Evolutionary conservation across 2,113 vertebrate species (phyloP).

Genomic region (Panurus biarmicus): DNA sequence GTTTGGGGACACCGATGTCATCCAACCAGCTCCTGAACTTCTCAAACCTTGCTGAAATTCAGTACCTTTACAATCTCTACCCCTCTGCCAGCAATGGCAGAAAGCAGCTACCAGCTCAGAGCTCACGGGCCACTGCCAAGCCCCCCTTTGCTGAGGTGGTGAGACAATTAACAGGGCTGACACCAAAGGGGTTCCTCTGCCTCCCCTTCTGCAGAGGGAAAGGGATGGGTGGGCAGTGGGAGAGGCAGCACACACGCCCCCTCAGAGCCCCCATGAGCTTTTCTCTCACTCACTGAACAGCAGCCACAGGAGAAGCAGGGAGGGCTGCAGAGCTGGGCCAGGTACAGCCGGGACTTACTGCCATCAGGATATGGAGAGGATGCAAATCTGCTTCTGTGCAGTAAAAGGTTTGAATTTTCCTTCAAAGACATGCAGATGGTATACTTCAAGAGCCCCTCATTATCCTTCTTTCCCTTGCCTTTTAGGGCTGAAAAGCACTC

Average conservation of each 20-base stretch:
- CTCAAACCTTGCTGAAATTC: neutral
- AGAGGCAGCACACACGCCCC: neutral
- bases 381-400: slow-evolving; percentile 40
- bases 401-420: slow-evolving; percentile 32
- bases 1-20: neutral
- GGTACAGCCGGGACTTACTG: neutral
- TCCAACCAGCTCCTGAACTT: neutral
- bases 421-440: slow-evolving; percentile 41
- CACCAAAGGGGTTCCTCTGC: neutral
- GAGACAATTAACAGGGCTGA: neutral
- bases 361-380: slow-evolving; percentile 1
- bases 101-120: neutral
- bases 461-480: neutral
- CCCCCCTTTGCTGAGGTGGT: neutral
- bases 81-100: neutral
- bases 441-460: neutral
- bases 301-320: slow-evolving; percentile 5
- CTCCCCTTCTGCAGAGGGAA: neutral
- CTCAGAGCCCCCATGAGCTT: neutral
- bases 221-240: neutral
- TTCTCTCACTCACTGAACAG: neutral
- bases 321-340: neutral
- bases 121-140: neutral
- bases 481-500: neutral
- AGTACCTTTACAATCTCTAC: neutral